phyloP scores from a whole-genome alignment of 1,140 invertebrate species.

The Lepidurus arcticus region DNA sequence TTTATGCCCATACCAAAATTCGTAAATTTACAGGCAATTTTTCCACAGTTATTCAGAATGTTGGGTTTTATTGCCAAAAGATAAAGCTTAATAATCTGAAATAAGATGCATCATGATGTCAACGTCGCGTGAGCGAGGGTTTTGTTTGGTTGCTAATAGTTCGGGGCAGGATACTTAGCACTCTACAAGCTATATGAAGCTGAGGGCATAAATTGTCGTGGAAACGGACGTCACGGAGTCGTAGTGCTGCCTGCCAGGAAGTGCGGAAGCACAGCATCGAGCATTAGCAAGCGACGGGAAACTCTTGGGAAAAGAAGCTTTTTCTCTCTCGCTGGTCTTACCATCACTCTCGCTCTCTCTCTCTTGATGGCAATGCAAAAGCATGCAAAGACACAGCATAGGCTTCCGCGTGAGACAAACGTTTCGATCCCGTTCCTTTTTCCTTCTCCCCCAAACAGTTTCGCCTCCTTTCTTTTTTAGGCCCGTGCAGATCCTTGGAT shows the following conservation, averaged over 20 bases:
- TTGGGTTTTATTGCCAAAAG: too few relatives aligned
- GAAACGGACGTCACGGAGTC: slow-evolving; percentile 20
- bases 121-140: too few relatives aligned
- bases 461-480: not conserved
- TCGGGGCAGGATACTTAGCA: not conserved
- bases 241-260: slow-evolving; percentile 1
- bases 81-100: too few relatives aligned
- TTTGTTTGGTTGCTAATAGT: too few relatives aligned
- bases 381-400: not conserved
- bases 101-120: too few relatives aligned
- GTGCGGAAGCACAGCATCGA: not conserved
- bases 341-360: not conserved
- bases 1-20: too few relatives aligned
- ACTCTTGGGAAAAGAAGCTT: not conserved
- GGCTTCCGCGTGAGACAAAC: not conserved
- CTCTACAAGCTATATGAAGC: not conserved
- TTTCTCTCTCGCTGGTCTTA: not conserved
- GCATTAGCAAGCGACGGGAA: slow-evolving; percentile 5
- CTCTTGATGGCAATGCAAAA: not conserved
- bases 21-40: too few relatives aligned
- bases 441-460: not conserved
- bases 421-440: not conserved
- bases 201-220: slow-evolving; percentile 3
- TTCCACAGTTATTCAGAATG: too few relatives aligned
- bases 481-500: not conserved